Conservation (phyloP, 2,113 vertebrate species). For the Apteryx owenii region DNA sequence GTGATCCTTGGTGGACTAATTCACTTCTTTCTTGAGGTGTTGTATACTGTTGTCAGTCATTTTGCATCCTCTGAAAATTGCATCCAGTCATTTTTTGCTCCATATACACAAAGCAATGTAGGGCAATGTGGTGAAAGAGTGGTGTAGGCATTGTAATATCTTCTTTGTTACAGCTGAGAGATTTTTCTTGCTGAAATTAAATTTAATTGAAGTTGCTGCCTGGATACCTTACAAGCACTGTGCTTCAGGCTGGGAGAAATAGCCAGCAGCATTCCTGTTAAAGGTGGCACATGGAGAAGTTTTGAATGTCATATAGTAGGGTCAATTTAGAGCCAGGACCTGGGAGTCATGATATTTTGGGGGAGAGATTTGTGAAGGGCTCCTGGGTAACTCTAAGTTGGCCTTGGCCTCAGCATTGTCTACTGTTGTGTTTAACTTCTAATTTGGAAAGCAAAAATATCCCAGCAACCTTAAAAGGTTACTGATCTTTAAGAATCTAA, state of each 20-base stretch:
- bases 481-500: not conserved
- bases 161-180: slow-evolving; percentile 43
- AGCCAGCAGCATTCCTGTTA: not conserved
- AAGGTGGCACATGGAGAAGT: not conserved
- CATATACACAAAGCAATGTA: not conserved
- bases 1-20: not conserved
- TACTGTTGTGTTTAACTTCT: not conserved
- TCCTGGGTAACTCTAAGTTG: not conserved
- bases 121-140: slow-evolving; percentile 32
- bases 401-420: not conserved
- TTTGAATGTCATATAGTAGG: not conserved
- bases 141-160: slow-evolving; percentile 4
- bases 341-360: not conserved
- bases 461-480: not conserved
- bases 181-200: slow-evolving; percentile 32
- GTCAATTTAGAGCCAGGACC: not conserved
- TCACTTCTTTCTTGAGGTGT: not conserved
- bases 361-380: not conserved
- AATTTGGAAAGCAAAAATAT: not conserved
- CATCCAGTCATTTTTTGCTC: not conserved
- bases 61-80: slow-evolving; percentile 8
- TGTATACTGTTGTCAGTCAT: not conserved
- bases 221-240: not conserved
- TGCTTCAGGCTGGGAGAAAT: not conserved
- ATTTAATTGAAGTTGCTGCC: slow-evolving; percentile 38